phyloP scores from a whole-genome alignment of 2,113 vertebrate genomes.

The Colistium nudipinnis region DNA sequence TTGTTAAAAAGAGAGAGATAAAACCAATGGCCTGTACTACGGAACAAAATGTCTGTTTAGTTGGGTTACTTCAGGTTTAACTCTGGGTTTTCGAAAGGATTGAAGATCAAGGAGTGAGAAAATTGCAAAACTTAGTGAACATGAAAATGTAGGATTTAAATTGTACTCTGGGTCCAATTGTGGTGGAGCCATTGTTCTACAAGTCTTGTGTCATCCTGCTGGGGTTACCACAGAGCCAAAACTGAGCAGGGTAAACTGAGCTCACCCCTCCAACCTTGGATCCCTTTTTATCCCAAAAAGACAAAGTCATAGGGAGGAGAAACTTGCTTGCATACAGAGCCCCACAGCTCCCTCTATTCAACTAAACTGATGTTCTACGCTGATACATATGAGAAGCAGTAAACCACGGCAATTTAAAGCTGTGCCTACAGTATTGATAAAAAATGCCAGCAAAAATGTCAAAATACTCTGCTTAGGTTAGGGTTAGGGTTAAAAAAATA shows the following conservation, averaged over 20 bases:
- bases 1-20: too few relatives aligned
- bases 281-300: slow-evolving; percentile 30
- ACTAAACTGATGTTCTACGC: too few relatives aligned
- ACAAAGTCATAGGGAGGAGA: slow-evolving; percentile 14
- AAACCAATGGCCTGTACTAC: too few relatives aligned
- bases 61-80: too few relatives aligned
- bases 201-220: slow-evolving; percentile 22
- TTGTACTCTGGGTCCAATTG: slow-evolving; percentile 21
- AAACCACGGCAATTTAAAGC: too few relatives aligned
- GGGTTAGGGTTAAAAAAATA: not conserved
- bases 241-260: slow-evolving; percentile 14
- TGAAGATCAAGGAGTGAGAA: not conserved
- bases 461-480: too few relatives aligned
- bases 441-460: too few relatives aligned
- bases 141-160: not conserved
- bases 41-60: too few relatives aligned
- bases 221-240: slow-evolving; percentile 1
- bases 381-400: too few relatives aligned
- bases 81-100: too few relatives aligned
- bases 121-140: not conserved
- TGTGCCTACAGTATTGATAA: too few relatives aligned
- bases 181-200: slow-evolving; percentile 2
- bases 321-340: slow-evolving; percentile 25
- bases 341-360: slow-evolving; percentile 4
- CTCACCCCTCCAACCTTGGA: slow-evolving; percentile 34